Evolutionary conservation across 1,140 invertebrate species (phyloP), one percentile per base, ranked within the genome.

Genomic region (Pygmarrhopalites habei): DNA sequence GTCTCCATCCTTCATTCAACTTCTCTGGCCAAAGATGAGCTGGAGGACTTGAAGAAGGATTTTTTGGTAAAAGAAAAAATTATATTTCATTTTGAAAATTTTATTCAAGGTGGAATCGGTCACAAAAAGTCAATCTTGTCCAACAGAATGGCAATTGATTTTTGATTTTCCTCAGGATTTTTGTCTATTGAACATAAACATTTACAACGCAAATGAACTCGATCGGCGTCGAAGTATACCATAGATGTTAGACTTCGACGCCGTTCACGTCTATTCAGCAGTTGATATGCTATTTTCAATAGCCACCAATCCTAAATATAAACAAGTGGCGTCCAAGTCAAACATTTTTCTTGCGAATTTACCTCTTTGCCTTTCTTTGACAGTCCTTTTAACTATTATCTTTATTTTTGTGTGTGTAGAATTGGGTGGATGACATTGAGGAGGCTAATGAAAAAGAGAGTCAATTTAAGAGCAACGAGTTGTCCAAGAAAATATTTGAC

Each of bases 1-100:
- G 76, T 77, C 47, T 76, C 79, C n/a, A 73, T 82, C 29, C 60
- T 82, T 17, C 73, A 64, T 1, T 76, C 75, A 68, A 60, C 71
- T n/a, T 72, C 73, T 58, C 61, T 83, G 17, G 66, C 71, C 2
- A 64, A 71, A 21, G 70, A 77, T 2, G 75, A 80, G 56, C 71
- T 71, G 21, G 63, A 77, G 32, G 41, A 74, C 64, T 66, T 85
- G 64, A 71, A 76, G 59, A 67, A 71, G 10, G 79, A 82, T 63
- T 71, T 80, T 44, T 30, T 60, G 52, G 71, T 72, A 74, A 73
- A 19, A 10, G 23, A 32, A 28, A 7, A 49, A 49, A 39, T 39
- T n/a, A n/a, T n/a, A n/a, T n/a, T n/a, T n/a, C n/a, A n/a, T 41
- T 41, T 41, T 41, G 39, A 41, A 10, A n/a, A 41, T n/a, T 10